Percentiles rank a stretch among this genome's conserved stretches.
phyloP scores from a whole-genome alignment of 2,888 invertebrate species.

The Tetranychus piercei region DNA sequence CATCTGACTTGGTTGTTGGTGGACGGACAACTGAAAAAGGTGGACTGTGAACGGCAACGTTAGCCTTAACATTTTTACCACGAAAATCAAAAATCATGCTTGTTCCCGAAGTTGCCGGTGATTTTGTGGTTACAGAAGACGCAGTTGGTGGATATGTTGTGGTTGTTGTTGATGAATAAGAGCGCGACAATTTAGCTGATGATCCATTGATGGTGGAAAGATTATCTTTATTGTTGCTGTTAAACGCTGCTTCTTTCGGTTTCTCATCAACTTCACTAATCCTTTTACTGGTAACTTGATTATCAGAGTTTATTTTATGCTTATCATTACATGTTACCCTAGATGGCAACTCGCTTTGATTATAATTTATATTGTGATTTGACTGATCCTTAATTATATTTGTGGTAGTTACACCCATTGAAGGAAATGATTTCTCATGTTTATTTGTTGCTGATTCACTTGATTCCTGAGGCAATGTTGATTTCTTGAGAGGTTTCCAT shows the following conservation, averaged over 20 bases:
- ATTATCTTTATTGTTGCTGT: background rate
- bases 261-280: background rate
- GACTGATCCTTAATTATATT: background rate
- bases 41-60: slow-evolving; percentile 22
- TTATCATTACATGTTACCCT: background rate
- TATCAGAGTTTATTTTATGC: background rate
- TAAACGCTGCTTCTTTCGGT: background rate
- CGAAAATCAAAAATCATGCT: slow-evolving; percentile 26
- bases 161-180: background rate
- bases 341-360: background rate
- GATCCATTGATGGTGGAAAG: background rate
- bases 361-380: background rate
- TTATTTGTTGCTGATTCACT: background rate
- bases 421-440: background rate
- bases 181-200: background rate
- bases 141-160: background rate
- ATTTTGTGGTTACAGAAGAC: background rate
- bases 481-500: background rate
- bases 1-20: background rate
- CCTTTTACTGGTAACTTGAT: background rate
- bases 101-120: background rate
- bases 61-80: slow-evolving; percentile 25
- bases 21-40: slow-evolving; percentile 20
- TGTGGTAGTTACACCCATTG: background rate
- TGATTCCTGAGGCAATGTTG: background rate